Percentiles rank a stretch among this genome's conserved stretches.
Conservation (phyloP, 2,113 vertebrate species). For the Syrrhaptes paradoxus region DNA sequence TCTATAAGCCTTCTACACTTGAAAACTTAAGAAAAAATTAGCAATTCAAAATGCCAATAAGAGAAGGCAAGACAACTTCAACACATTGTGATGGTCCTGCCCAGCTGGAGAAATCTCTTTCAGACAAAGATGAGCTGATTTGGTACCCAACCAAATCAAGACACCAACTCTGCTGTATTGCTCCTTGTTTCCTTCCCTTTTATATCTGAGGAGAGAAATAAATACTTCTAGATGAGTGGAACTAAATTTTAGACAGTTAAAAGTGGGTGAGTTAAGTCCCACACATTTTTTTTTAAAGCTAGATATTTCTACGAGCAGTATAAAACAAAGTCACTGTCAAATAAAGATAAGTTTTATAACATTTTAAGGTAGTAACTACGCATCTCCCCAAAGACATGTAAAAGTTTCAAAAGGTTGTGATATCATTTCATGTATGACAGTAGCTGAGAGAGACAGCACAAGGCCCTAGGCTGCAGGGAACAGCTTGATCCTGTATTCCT, state of each 20-base stretch:
- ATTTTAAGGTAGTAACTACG: background rate
- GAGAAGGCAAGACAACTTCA: background rate
- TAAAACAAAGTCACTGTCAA: background rate
- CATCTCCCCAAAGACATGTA: background rate
- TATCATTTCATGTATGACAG: slow-evolving; percentile 8
- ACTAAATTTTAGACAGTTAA: background rate
- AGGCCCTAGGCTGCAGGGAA: background rate
- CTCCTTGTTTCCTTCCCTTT: background rate
- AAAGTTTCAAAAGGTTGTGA: background rate
- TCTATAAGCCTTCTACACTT: background rate
- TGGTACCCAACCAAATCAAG: background rate
- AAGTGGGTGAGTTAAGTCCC: background rate
- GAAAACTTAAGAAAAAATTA: background rate
- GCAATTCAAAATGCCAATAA: background rate
- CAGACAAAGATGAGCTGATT: background rate
- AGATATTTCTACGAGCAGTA: background rate
- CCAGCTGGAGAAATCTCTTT: background rate
- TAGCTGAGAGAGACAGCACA: background rate
- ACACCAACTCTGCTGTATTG: background rate
- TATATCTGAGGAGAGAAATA: background rate
- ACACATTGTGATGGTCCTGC: background rate
- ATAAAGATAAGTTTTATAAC: background rate
- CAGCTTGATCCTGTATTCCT: background rate
- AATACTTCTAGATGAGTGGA: background rate
- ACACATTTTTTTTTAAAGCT: background rate